Base-by-base conservation (phyloP, 2,797 vertebrate species). In the Argyrosomus regius region DNA sequence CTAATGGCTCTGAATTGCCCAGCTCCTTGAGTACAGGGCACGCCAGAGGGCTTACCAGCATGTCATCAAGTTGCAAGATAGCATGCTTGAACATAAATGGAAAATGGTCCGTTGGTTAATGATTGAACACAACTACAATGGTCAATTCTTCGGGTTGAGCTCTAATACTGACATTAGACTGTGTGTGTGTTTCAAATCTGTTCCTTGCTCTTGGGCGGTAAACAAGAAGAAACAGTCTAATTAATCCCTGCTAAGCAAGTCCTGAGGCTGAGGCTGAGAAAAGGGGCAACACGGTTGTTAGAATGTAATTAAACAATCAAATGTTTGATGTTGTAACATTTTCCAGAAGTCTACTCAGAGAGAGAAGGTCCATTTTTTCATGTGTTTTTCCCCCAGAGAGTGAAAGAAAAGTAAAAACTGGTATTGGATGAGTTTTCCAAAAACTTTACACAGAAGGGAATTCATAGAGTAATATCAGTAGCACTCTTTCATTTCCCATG, bases 231-330 rank as follows among this genome's bases (percentile, higher is more conserved):
- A 85, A 72, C 26, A 39, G 24, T 71, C 43, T 70, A 84, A 85
- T 79, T 68, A 81, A 71, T 71, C 50, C 58, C 39, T 58, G 46
- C n/a, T 75, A 76, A 77, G 67, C 46, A 80, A 76, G 83, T 78
- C 60, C 31, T 3, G 56, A 69, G 76, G 39, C 66, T 10, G 56
- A 65, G 49, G 35, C 35, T 39, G 35, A 39, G 35, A 63, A 76
- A 80, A 78, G n/a, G 0, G 20, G 57, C 43, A 60, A 67, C 14
- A 54, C 80, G 35, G 35, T 61, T 41, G 17, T 82, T 67, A 63
- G 59, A 81, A 79, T 69, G 72, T 54, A 61, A 88, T 87, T 82
- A 71, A 89, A 74, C 75, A 75, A 75, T 84, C 64, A 74, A 62
- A 59, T 53, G 22, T 86, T 83, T 75, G 57, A 77, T 59, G 69